Conservation (phyloP, 2,113 vertebrate genomes). For the Gymnorhina tibicen region DNA sequence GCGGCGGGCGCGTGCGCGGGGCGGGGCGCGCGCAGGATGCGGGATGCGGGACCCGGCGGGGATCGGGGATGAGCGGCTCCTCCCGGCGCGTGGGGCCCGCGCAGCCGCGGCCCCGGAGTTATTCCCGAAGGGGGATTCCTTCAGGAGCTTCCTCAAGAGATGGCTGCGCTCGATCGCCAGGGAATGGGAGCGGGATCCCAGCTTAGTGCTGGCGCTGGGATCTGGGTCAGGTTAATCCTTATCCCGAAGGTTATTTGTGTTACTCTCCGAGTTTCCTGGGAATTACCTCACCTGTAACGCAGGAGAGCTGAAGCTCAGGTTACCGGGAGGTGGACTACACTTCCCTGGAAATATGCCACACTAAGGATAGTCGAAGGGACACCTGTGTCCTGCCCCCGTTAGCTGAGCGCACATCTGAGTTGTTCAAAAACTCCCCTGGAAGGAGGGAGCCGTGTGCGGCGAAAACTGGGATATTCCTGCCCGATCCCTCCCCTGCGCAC, state of each 20-base stretch:
- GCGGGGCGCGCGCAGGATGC: background rate
- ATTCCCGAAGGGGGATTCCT: background rate
- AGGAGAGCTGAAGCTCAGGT: background rate
- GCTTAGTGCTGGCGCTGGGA: background rate
- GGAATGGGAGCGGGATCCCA: background rate
- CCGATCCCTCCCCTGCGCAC: background rate
- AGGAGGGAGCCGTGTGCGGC: background rate
- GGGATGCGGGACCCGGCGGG: background rate
- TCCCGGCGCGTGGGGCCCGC: background rate
- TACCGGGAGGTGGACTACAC: background rate
- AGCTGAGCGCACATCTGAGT: too few relatives aligned
- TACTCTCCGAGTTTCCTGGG: background rate
- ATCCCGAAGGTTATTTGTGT: too few relatives aligned
- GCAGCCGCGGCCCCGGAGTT: background rate
- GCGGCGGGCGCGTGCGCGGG: background rate
- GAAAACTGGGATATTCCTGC: background rate
- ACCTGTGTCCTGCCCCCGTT: background rate
- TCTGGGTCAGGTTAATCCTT: background rate
- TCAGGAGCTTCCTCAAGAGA: accelerated
- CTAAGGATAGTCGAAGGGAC: background rate
- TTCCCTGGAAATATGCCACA: background rate
- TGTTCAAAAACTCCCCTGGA: too few relatives aligned
- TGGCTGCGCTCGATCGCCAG: accelerated
- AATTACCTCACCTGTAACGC: background rate
- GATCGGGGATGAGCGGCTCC: background rate